These are phyloP conservation scores for Chondrosia reniformis DNA, from an alignment of 37 sponge, comb jelly and placozoan species.

Conservation along the genomic window DNA sequence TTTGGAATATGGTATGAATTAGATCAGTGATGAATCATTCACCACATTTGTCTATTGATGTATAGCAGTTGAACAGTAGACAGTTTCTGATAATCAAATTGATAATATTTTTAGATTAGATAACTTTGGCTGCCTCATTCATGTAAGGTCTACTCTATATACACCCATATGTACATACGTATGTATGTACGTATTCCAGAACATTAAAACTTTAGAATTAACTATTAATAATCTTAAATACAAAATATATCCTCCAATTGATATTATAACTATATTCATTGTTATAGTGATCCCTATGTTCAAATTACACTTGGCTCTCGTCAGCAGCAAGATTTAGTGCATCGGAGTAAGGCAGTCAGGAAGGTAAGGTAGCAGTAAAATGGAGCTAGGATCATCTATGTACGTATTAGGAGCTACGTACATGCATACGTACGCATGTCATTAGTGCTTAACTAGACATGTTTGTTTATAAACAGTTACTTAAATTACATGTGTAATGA, in stretches of 20 bases:
- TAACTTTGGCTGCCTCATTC: too few relatives aligned
- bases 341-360: background rate
- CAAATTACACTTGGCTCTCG: constrained; percentile 1
- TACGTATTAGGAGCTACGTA: background rate
- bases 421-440: background rate
- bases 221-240: background rate
- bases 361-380: background rate
- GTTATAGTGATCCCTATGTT: constrained; percentile 7
- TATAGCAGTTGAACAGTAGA: background rate
- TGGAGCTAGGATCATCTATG: background rate
- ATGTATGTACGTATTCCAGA: background rate
- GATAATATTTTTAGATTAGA: too few relatives aligned
- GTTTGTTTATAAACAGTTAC: background rate
- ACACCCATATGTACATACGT: background rate
- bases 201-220: too few relatives aligned
- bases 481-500: background rate
- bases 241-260: background rate
- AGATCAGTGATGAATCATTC: background rate
- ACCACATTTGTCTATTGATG: background rate
- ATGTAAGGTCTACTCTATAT: background rate
- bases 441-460: background rate
- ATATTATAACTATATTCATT: background rate
- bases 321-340: background rate
- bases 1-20: background rate
- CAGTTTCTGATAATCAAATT: too few relatives aligned